A percentile compares a stretch with the other conserved stretches of the same genome.
Evolutionary conservation across 2,113 vertebrate genomes (phyloP).

Genomic region (Pandion haliaetus): DNA sequence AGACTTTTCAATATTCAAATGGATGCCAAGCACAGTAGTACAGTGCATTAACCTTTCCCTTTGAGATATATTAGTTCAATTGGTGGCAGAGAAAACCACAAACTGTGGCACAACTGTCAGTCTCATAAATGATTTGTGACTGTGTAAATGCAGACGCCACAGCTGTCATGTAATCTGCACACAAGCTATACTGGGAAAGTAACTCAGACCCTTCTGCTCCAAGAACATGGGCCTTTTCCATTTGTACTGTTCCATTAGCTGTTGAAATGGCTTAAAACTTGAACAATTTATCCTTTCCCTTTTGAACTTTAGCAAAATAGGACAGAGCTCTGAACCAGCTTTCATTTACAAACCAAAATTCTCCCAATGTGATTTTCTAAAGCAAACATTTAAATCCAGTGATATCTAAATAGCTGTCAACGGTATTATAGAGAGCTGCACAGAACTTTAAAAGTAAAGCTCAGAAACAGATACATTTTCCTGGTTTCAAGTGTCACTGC

Average conservation of each 20-base stretch:
- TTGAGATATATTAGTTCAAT: slow-evolving; percentile 60
- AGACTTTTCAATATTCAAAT: slow-evolving; percentile 55
- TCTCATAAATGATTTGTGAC: slow-evolving; percentile 51
- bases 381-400: slow-evolving; percentile 54
- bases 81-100: slow-evolving; percentile 62
- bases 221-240: slow-evolving; percentile 6
- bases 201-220: slow-evolving; percentile 32
- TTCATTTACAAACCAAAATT: slow-evolving; percentile 52
- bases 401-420: slow-evolving; percentile 50
- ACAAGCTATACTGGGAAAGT: not conserved
- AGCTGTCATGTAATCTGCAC: slow-evolving; percentile 46
- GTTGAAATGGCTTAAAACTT: slow-evolving; percentile 36
- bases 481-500: slow-evolving; percentile 37
- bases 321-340: slow-evolving; percentile 5
- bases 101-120: slow-evolving; percentile 59
- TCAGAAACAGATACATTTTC: slow-evolving; percentile 46
- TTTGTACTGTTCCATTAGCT: slow-evolving; percentile 30
- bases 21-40: slow-evolving; percentile 46
- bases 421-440: not conserved
- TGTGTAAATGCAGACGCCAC: slow-evolving; percentile 36
- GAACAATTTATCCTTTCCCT: slow-evolving; percentile 53
- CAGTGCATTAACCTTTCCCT: slow-evolving; percentile 63
- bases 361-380: slow-evolving; percentile 53
- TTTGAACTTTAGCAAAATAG: slow-evolving; percentile 45
- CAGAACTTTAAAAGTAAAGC: slow-evolving; percentile 38